Base-by-base conservation (phyloP, 2,797 vertebrate genomes). In the Cygnus olor region DNA sequence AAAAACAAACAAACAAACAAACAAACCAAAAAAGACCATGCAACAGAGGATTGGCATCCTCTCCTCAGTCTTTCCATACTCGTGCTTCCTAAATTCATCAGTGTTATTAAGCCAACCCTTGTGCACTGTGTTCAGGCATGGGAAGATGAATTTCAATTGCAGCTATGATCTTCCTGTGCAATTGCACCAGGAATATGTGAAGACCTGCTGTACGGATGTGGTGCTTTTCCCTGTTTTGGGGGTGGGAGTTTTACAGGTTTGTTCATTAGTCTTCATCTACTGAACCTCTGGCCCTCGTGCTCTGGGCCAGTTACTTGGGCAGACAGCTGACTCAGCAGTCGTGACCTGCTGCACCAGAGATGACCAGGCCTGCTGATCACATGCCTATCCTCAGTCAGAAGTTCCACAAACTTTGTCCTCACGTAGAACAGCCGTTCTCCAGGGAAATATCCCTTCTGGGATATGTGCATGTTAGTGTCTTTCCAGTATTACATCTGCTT, bases 51-150 rank as follows among this genome's bases (percentile, higher is more conserved):
- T 4, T 27, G 42, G 49, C 36, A 70, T 11, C 42, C 18, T 66
- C 47, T 51, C 49, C 24, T 51, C 24, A 21, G 38, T 32, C 21
- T 51, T 78, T 34, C 34, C 20, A 81, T 25, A 30, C 2, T 42
- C 53, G 58, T 40, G 9, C 40, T 58, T 58, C 32, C 38, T 54
- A 32, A 71, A 71, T 15, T 54, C 47, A n/a, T 17, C 36, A 27
- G 27, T 4, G 14, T 49, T 54, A 18, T 16, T 45, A 21, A n/a
- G 9, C 38, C 7, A 64, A 22, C 17, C 42, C 30, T 61, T 36
- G 2, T 14, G 12, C 19, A 5, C n/a, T 49, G 57, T 38, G 19
- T 16, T 68, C n/a, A 38, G 10, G 24, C 0, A 0, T 61, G 51
- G 14, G 20, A 8, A 57, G 8, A 36, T 61, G 68, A 72, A 56